Percentiles rank a stretch among this genome's conserved stretches.
Conservation (phyloP, 2,113 vertebrate genomes). For the Grantiella picta region DNA sequence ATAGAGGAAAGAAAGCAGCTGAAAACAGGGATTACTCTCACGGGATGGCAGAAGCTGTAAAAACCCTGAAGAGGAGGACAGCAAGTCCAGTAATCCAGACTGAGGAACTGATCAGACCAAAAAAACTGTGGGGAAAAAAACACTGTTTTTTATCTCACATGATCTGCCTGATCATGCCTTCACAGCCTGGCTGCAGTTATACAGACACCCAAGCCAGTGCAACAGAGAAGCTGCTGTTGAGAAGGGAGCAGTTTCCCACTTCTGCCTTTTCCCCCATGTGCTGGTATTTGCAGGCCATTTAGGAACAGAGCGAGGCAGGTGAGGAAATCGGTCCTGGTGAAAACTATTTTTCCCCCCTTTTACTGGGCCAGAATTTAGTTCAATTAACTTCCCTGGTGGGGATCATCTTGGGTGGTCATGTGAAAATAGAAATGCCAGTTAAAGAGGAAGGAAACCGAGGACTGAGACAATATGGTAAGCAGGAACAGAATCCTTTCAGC, state of each 20-base stretch:
- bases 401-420: background rate
- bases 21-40: background rate
- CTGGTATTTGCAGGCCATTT: background rate
- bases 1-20: background rate
- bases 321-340: background rate
- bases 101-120: background rate
- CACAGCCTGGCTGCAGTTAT: background rate
- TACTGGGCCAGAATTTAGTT: background rate
- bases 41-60: background rate
- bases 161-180: background rate
- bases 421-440: background rate
- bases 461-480: background rate
- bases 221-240: background rate
- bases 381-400: background rate
- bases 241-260: background rate
- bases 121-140: rapidly evolving
- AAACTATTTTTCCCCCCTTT: background rate
- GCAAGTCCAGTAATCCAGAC: background rate
- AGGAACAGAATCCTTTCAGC: background rate
- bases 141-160: rapidly evolving
- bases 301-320: background rate
- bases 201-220: background rate
- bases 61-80: background rate
- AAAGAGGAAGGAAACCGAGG: background rate
- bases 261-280: background rate